Evolutionary conservation across 2,888 invertebrate species (phyloP).

Genomic region (Prenolepis imparis): DNA sequence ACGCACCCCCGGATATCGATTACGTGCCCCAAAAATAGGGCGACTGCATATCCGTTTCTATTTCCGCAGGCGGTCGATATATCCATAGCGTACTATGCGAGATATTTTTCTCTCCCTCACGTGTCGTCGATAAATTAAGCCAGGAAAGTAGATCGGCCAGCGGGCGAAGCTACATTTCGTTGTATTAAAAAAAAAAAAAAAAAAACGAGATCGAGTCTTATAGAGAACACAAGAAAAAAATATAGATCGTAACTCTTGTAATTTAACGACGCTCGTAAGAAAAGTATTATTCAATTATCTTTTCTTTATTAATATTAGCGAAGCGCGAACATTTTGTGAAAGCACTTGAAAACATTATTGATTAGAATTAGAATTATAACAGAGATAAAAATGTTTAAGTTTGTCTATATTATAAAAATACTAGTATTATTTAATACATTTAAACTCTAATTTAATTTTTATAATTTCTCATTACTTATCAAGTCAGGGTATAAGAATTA

Average conservation of each 20-base stretch:
- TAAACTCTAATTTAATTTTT: slow-evolving; percentile 4
- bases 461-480: background rate
- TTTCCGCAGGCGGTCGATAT: slow-evolving; percentile 64
- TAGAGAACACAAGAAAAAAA: slow-evolving; percentile 11
- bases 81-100: slow-evolving; percentile 58
- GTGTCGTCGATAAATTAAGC: slow-evolving; percentile 73
- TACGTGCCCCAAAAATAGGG: slow-evolving; percentile 71
- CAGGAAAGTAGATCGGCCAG: slow-evolving; percentile 46
- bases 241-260: background rate
- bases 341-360: background rate
- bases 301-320: background rate
- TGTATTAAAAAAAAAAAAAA: slow-evolving; percentile 34
- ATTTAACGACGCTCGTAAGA: background rate
- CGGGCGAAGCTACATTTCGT: slow-evolving; percentile 44
- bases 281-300: background rate
- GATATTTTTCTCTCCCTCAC: slow-evolving; percentile 75
- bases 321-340: background rate
- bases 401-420: too few relatives aligned
- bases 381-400: background rate
- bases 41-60: slow-evolving; percentile 75
- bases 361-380: background rate
- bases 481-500: background rate
- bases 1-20: slow-evolving; percentile 63
- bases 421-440: too few relatives aligned
- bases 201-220: slow-evolving; percentile 23